Conservation (phyloP, 1,140 invertebrate genomes). For the Drosophila suzukii region DNA sequence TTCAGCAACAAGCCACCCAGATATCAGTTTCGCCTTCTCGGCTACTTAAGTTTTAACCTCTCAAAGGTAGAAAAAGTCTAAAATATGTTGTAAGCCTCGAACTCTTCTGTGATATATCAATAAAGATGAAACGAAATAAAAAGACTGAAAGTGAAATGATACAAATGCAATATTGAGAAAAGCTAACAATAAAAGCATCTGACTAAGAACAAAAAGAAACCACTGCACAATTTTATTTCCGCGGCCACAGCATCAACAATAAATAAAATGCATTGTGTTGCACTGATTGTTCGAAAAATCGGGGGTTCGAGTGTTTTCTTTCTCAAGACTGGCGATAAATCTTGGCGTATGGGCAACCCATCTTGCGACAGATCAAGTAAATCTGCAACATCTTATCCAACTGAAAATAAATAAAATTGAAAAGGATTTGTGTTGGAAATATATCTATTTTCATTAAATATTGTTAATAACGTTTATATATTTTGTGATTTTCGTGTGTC, state of each 20-base stretch:
- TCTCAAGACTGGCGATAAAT: conserved; percentile 31
- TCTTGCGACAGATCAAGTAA: conserved; percentile 2
- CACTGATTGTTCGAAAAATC: conserved; percentile 55
- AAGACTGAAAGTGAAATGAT: conserved; percentile 47
- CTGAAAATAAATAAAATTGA: neutral
- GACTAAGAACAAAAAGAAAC: conserved; percentile 54
- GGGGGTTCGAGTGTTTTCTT: conserved; percentile 79
- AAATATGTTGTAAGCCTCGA: conserved; percentile 36
- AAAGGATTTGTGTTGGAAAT: neutral
- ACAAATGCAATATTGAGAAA: conserved; percentile 26
- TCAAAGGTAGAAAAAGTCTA: neutral
- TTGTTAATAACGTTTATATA: neutral
- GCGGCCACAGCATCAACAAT: conserved; percentile 48
- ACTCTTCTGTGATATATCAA: conserved; percentile 33
- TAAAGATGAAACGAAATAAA: conserved; percentile 52
- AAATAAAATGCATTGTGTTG: conserved; percentile 55
- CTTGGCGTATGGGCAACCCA: conserved; percentile 16
- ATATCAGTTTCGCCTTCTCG: conserved; percentile 3
- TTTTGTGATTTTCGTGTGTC: neutral
- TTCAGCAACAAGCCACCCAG: conserved; percentile 53
- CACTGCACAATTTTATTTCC: conserved; percentile 69
- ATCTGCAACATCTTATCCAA: neutral
- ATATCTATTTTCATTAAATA: neutral
- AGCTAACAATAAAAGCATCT: conserved; percentile 62
- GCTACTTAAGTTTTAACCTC: conserved; percentile 1